These are phyloP conservation scores for Temnothorax longispinosus DNA, from an alignment of 1,140 invertebrate genomes.

Conservation along the genomic window DNA sequence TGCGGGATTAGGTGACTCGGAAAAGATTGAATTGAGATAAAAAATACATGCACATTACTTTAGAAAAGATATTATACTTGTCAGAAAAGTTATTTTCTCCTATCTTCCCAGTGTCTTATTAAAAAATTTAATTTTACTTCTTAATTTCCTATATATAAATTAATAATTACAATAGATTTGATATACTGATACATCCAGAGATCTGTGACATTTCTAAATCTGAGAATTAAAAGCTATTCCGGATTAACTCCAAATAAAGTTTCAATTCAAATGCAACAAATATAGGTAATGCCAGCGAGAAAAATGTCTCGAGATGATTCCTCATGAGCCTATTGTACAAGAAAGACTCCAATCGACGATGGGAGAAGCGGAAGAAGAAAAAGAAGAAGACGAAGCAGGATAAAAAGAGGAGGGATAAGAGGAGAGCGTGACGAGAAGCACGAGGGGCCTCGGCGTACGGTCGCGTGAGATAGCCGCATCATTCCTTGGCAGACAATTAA, in stretches of 20 bases:
- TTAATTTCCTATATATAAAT: not conserved
- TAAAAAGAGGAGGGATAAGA: slow-evolving; percentile 29
- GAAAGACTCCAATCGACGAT: not conserved
- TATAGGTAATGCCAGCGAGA: not conserved
- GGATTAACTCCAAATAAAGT: not conserved
- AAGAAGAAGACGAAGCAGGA: slow-evolving; percentile 34
- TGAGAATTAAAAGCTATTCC: not conserved
- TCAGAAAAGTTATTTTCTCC: not conserved
- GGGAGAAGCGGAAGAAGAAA: slow-evolving; percentile 7
- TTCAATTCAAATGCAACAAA: not conserved
- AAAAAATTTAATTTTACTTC: not conserved
- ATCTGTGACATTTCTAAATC: not conserved
- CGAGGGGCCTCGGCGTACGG: slow-evolving; percentile 64
- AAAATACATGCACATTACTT: not conserved
- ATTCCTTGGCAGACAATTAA: slow-evolving; percentile 82
- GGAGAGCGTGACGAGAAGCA: slow-evolving; percentile 60
- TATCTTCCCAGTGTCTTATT: not conserved
- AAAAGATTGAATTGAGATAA: not conserved
- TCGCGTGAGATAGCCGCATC: slow-evolving; percentile 83
- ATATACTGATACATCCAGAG: not conserved
- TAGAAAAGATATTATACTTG: not conserved
- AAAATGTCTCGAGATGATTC: not conserved
- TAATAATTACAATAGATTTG: not conserved
- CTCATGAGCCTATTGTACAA: not conserved
- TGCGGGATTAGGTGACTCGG: not conserved